These are phyloP conservation scores for Dasypus novemcinctus DNA, from an alignment of 2,113 vertebrate genomes.

Conservation along the genomic window DNA sequence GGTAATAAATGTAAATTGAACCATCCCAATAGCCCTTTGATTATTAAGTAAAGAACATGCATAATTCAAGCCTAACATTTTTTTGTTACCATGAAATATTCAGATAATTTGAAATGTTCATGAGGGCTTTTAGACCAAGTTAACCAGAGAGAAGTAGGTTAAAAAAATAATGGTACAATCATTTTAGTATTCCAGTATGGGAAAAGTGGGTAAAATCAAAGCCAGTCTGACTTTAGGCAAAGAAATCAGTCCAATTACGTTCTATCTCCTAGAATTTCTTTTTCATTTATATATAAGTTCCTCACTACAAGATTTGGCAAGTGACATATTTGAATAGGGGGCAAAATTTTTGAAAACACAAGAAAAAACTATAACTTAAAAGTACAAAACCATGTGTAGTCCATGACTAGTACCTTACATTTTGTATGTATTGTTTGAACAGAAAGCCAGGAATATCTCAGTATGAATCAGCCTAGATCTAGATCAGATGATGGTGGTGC, in stretches of 20 bases:
- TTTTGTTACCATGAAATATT: not conserved
- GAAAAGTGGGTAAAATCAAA: not conserved
- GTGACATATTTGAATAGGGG: not conserved
- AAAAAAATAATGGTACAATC: not conserved
- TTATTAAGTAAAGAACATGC: slow-evolving; percentile 4
- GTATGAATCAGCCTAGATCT: slow-evolving; percentile 80
- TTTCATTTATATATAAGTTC: not conserved
- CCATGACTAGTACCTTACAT: slow-evolving; percentile 34
- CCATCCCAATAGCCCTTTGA: not conserved
- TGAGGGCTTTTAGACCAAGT: not conserved
- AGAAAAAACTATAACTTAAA: not conserved
- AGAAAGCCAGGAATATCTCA: slow-evolving; percentile 60
- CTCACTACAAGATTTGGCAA: not conserved
- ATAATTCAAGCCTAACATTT: slow-evolving; percentile 28
- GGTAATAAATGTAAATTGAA: not conserved
- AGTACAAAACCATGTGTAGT: not conserved
- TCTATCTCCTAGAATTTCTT: not conserved
- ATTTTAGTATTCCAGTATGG: not conserved
- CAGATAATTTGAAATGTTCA: slow-evolving; percentile 19
- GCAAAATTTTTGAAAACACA: not conserved
- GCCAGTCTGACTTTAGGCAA: not conserved
- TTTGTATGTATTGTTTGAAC: slow-evolving; percentile 60
- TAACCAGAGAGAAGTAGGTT: not conserved
- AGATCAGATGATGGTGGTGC: slow-evolving; percentile 66
- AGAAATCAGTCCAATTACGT: not conserved